phyloP scores from a whole-genome alignment of 2,888 invertebrate species.

The Andrena praecox region DNA sequence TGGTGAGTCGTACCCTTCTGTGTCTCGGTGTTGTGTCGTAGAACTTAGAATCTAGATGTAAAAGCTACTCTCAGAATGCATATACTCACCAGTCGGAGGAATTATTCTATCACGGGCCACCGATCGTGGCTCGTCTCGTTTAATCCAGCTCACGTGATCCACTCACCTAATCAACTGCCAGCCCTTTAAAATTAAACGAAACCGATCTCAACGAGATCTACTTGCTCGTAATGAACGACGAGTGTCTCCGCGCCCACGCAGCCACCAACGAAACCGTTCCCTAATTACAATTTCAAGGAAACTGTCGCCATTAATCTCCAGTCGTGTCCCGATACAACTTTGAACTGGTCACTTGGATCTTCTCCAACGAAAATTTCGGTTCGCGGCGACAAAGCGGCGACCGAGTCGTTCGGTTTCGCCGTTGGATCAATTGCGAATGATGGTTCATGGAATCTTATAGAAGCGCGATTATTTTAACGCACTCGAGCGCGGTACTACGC shows the following conservation, averaged over 20 bases:
- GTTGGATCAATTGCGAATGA: neutral
- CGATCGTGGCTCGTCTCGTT: slow-evolving; percentile 53
- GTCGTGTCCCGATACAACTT: neutral
- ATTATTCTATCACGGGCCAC: slow-evolving; percentile 49
- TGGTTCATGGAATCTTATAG: neutral
- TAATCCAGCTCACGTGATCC: slow-evolving; percentile 54
- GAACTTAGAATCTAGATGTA: slow-evolving; percentile 8
- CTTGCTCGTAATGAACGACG: slow-evolving; percentile 34
- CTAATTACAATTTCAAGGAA: slow-evolving; percentile 8
- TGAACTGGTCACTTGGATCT: neutral
- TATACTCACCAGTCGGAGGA: neutral
- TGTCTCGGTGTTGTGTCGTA: slow-evolving; percentile 54
- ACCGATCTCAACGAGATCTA: slow-evolving; percentile 60
- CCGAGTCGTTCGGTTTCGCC: neutral
- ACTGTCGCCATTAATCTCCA: no score
- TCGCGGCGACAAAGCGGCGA: neutral
- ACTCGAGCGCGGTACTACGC: neutral
- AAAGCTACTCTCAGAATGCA: neutral
- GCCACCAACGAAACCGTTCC: neutral
- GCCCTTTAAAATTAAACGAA: slow-evolving; percentile 53
- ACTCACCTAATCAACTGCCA: slow-evolving; percentile 56
- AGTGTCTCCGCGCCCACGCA: slow-evolving; percentile 18
- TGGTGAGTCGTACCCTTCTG: slow-evolving; percentile 74
- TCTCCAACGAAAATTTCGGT: neutral
- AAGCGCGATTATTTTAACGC: slow-evolving; percentile 10